A percentile compares a stretch with the other conserved stretches of the same genome.
These are phyloP conservation scores for Biston stratarius DNA, from an alignment of 2,888 invertebrate genomes.

Conservation along the genomic window DNA sequence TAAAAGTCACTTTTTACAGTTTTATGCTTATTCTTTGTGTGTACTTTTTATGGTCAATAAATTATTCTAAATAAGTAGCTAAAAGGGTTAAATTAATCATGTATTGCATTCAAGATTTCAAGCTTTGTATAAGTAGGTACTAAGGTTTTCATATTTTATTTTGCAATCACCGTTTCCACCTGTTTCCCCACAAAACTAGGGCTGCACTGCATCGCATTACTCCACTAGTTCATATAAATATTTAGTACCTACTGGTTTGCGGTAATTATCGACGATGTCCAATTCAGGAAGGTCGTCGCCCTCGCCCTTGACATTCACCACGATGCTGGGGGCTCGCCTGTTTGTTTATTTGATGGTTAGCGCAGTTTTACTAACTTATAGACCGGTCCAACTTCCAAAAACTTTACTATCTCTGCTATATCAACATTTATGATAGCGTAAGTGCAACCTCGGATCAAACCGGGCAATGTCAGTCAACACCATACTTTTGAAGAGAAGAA, in stretches of 20 bases:
- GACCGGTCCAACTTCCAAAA: conserved; percentile 13
- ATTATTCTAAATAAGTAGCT: neutral
- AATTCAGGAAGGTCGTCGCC: conserved; percentile 34
- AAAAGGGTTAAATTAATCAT: too few relatives aligned
- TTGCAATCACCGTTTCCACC: conserved; percentile 3
- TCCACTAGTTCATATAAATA: neutral
- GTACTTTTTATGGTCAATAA: too few relatives aligned
- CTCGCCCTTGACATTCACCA: conserved; percentile 60
- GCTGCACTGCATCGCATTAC: neutral
- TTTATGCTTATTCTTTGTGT: too few relatives aligned
- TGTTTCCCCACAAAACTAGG: neutral
- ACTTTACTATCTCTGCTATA: too few relatives aligned
- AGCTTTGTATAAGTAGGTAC: too few relatives aligned
- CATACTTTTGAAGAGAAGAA: too few relatives aligned
- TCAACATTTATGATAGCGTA: neutral
- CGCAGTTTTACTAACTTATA: conserved; percentile 29
- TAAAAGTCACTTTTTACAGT: too few relatives aligned
- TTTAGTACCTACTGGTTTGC: conserved; percentile 15
- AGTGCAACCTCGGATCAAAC: too few relatives aligned
- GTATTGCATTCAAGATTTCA: too few relatives aligned
- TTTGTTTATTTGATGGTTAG: conserved; percentile 35
- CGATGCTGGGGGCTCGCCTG: conserved; percentile 52
- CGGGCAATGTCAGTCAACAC: too few relatives aligned
- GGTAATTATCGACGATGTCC: conserved; percentile 25
- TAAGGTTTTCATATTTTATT: neutral